Evolutionary conservation across 1,140 invertebrate genomes (phyloP), one percentile per base, ranked within the genome.

Genomic region (Amphibalanus amphitrite): DNA sequence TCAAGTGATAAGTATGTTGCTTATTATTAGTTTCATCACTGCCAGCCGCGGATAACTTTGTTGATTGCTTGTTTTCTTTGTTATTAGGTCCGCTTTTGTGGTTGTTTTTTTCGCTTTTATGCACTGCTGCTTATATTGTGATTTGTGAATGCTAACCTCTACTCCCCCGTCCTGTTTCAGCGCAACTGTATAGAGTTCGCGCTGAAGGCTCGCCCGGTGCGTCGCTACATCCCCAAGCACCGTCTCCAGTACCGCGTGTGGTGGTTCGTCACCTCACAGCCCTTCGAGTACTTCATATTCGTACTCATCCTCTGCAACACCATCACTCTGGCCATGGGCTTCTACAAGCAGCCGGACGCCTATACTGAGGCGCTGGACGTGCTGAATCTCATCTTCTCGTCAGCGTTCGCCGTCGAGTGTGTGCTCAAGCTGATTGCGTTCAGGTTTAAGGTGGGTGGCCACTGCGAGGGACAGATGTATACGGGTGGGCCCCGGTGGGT

Each of bases 121-220:
- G n/a, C n/a, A n/a, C n/a, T n/a, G n/a, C n/a, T n/a, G n/a, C n/a
- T n/a, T n/a, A n/a, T n/a, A n/a, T n/a, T n/a, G n/a, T n/a, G n/a
- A n/a, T n/a, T n/a, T n/a, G n/a, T n/a, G n/a, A n/a, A n/a, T n/a
- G n/a, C 47, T 59, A 20, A 59, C 47, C 47, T 20, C 13, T 1
- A 20, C 47, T n/a, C 47, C 1, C 17, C 13, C 17, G 13, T 23
- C 13, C 47, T 20, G 6, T 20, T 59, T 8, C 81, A 99, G 88
- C 86, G 97, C 75, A 98, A 99, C 81, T 99, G 97, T 81, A 98
- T 99, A 79, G 97, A 99, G 82, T 99, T 99, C 84, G 97, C 97
- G 33, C 81, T 99, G 75, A 99, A 98, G 85, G 97, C 95, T 26
- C 97, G 97, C 82, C 96, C 97, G 0, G 92, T 97, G 29, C 83